Percentiles rank a stretch among this genome's conserved stretches.
phyloP scores from a whole-genome alignment of 2,797 vertebrate genomes.

The Tarsius wallacei region DNA sequence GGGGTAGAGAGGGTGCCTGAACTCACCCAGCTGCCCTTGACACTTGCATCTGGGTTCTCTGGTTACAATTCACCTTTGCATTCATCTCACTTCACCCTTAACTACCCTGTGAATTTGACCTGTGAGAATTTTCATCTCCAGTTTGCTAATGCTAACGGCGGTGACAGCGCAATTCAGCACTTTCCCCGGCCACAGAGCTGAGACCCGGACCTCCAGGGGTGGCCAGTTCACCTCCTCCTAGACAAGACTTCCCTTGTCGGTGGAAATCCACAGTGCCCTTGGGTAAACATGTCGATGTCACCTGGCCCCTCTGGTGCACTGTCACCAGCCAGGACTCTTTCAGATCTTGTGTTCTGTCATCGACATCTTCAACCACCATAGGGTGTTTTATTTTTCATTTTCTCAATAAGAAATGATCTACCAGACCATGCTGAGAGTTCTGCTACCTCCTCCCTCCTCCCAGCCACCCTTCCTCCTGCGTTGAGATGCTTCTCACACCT shows the following conservation, averaged over 20 bases:
- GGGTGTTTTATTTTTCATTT: background rate
- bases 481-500: background rate
- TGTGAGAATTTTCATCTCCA: background rate
- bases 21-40: background rate
- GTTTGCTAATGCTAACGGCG: background rate
- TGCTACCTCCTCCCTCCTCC: background rate
- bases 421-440: background rate
- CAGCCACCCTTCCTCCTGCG: no score
- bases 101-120: background rate
- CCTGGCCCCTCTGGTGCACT: rapidly evolving
- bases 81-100: background rate
- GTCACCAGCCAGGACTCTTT: background rate
- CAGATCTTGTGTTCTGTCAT: background rate
- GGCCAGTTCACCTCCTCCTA: background rate
- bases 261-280: background rate
- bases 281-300: background rate
- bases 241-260: background rate
- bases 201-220: background rate
- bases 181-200: background rate
- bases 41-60: background rate
- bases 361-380: background rate
- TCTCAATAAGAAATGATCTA: background rate
- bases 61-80: background rate
- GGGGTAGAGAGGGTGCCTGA: no score
- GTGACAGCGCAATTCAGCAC: background rate